phyloP scores from a whole-genome alignment of 2,797 vertebrate species.

The Silurus lanzhouensis region DNA sequence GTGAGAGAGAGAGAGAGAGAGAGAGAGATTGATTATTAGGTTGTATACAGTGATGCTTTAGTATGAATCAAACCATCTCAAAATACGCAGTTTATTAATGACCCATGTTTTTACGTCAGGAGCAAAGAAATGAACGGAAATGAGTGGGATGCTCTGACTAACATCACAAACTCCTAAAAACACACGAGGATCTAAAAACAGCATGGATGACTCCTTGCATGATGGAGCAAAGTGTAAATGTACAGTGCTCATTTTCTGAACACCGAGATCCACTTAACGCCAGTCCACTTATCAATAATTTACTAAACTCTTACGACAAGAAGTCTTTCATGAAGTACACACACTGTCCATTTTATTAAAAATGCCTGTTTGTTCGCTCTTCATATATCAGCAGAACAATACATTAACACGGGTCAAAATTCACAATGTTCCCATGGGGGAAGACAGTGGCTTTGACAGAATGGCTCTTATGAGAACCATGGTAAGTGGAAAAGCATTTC shows the following conservation, averaged over 20 bases:
- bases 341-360: neutral
- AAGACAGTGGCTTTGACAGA: neutral
- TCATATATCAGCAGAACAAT: neutral
- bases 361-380: neutral
- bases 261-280: slow-evolving; percentile 21
- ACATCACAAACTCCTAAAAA: slow-evolving; percentile 4
- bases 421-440: neutral
- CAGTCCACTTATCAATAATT: slow-evolving; percentile 48
- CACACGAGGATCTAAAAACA: slow-evolving; percentile 29
- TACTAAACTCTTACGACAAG: slow-evolving; percentile 20
- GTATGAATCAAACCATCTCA: neutral
- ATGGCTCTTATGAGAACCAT: no score
- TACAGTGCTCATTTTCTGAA: slow-evolving; percentile 26
- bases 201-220: slow-evolving; percentile 5
- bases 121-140: slow-evolving; percentile 10
- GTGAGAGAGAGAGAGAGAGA: no score
- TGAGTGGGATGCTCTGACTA: slow-evolving; percentile 15
- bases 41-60: neutral
- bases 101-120: neutral
- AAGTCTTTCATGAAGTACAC: slow-evolving; percentile 4
- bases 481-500: neutral
- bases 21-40: neutral
- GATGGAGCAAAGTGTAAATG: slow-evolving; percentile 18
- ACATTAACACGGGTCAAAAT: no score
- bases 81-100: slow-evolving; percentile 7